Percentiles rank a stretch among this genome's conserved stretches.
Conservation (phyloP, 2,797 vertebrate genomes). For the Hafferia zeledoni region DNA sequence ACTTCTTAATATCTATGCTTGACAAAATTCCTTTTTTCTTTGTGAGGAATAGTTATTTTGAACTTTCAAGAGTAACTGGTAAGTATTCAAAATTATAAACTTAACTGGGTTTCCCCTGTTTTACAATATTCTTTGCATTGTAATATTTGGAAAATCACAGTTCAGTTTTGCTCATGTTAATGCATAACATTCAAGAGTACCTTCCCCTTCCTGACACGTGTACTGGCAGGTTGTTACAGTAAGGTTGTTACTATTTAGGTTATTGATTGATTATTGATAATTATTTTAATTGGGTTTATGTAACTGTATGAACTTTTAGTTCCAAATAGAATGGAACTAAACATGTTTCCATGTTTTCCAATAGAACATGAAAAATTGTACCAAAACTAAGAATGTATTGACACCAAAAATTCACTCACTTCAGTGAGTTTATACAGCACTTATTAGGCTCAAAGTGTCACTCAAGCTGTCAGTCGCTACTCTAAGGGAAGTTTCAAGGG, state of each 20-base stretch:
- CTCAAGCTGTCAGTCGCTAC: background rate
- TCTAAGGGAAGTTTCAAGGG: background rate
- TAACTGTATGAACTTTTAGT: background rate
- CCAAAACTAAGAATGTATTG: background rate
- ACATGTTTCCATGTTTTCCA: too few species aligned
- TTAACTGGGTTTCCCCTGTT: background rate
- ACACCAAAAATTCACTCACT: background rate
- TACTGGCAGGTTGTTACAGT: background rate
- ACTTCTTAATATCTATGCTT: background rate
- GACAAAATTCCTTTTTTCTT: background rate
- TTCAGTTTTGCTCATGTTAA: background rate
- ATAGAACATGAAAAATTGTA: background rate
- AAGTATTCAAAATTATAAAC: background rate
- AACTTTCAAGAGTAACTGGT: background rate
- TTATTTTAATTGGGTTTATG: background rate
- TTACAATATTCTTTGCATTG: background rate
- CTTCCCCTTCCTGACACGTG: background rate
- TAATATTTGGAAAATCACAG: background rate
- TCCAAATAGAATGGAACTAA: background rate
- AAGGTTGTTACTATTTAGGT: background rate
- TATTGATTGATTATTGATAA: background rate
- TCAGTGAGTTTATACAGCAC: background rate
- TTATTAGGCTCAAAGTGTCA: background rate
- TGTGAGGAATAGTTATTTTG: background rate
- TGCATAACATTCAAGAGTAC: background rate